Base-by-base conservation (phyloP, 2,113 vertebrate species). In the Thermophis baileyi region DNA sequence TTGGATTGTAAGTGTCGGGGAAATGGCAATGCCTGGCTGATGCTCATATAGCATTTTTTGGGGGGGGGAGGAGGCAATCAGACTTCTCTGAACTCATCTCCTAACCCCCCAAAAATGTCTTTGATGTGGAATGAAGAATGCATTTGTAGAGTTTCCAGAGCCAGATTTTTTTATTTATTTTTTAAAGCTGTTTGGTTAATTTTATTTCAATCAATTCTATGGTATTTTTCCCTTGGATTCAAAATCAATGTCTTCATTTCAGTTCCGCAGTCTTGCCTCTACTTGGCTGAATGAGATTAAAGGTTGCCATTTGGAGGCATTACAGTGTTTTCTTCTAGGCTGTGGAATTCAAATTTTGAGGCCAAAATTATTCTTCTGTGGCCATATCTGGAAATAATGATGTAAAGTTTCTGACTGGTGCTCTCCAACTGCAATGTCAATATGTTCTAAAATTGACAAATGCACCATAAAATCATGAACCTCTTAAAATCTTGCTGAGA, bases 231-330 rank as follows among this genome's bases (percentile, higher is more conserved):
- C 14, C 90, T 44, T 89, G 54, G 95, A 92, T 92, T 53, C 35
- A 91, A 89, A 95, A 94, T 94, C 93, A 93, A 46, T 94, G 91
- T 96, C 91, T 90, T 93, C 95, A 96, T 69, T 92, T 93, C 86
- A 86, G 24, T 20, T 81, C 74, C 51, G 7, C 90, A 91, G 14
- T 35, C 53, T 93, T 94, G 51, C 49, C 22, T 12, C 18, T 22
- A 30, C 16, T 10, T 30, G 90, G 47, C 86, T 91, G 44, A 91
- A 25, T n/a, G 12, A 89, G 0, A 30, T 92, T 94, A 94, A 6
- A 87, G 96, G 74, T 95, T 95, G 95, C 95, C 95, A 95, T 51
- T 91, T 92, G 94, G 94, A 96, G 94, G 92, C 94, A 90, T 90
- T 94, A 94, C 85, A 93, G 92, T 3, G 22, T 30, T 92, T 93